Percentiles rank a stretch among this genome's conserved stretches.
Evolutionary conservation across 2,113 vertebrate species (phyloP).

Genomic region (Indri indri): DNA sequence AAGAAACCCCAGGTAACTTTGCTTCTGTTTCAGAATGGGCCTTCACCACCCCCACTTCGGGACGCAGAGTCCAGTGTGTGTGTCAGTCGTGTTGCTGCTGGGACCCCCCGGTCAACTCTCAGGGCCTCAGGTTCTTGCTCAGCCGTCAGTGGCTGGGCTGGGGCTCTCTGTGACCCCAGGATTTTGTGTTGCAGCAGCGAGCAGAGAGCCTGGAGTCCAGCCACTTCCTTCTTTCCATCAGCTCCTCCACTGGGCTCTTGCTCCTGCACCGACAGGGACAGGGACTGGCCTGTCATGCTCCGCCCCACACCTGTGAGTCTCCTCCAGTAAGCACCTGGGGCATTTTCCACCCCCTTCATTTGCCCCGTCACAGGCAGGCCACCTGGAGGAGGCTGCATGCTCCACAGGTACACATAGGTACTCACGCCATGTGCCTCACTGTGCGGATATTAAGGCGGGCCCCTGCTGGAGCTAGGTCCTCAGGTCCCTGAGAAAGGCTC

Average conservation of each 20-base stretch:
- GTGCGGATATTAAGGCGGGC: background rate
- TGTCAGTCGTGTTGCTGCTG: fast-evolving
- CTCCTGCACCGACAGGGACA: background rate
- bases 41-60: background rate
- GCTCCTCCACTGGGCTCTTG: background rate
- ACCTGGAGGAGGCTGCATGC: fast-evolving
- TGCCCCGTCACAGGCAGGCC: background rate
- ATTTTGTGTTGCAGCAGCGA: background rate
- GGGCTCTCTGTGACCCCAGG: background rate
- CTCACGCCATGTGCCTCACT: fast-evolving
- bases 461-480: fast-evolving
- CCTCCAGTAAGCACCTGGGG: background rate
- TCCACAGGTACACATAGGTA: background rate
- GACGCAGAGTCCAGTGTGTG: background rate
- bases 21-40: background rate
- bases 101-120: background rate
- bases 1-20: background rate
- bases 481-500: background rate
- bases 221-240: too few species aligned
- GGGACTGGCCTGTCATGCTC: fast-evolving
- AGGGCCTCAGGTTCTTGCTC: background rate
- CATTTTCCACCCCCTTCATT: background rate
- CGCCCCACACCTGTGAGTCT: too few species aligned
- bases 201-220: background rate
- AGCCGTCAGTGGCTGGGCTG: background rate